Evolutionary conservation across 2,888 invertebrate genomes (phyloP).

Genomic region (Trisateles emortualis): DNA sequence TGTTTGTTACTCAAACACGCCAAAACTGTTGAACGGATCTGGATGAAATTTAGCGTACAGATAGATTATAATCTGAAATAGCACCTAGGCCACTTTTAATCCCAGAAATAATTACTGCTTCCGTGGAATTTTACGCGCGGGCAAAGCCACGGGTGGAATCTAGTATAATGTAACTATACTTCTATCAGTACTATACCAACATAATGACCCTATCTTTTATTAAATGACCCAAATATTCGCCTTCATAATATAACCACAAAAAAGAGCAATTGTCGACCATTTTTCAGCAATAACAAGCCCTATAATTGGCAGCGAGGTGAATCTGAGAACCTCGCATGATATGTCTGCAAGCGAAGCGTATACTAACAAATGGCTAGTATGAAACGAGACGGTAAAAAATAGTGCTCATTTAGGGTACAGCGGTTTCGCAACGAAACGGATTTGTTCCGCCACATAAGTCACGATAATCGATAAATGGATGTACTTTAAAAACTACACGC

Average conservation of each 20-base stretch:
- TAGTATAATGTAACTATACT: not conserved
- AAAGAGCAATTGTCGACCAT: conserved; percentile 60
- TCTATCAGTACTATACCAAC: not conserved
- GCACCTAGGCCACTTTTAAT: no score
- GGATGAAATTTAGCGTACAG: no score
- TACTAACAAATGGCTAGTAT: conserved; percentile 51
- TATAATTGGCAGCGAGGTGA: conserved; percentile 71
- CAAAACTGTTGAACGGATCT: no score
- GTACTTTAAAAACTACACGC: conserved; percentile 34
- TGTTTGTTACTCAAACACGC: no score
- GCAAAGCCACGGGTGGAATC: no score
- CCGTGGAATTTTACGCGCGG: no score
- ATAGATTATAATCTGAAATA: no score
- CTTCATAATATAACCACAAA: conserved; percentile 21
- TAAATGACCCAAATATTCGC: not conserved
- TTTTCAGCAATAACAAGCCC: conserved; percentile 77
- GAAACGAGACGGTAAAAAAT: conserved; percentile 49
- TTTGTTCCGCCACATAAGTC: conserved; percentile 49
- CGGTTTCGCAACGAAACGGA: conserved; percentile 41
- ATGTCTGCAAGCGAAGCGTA: conserved; percentile 46
- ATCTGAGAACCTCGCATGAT: conserved; percentile 71
- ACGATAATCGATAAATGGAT: conserved; percentile 44
- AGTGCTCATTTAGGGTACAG: conserved; percentile 48
- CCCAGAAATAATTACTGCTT: no score
- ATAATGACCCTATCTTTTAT: not conserved